These are phyloP conservation scores for Scomber japonicus DNA, from an alignment of 2,113 vertebrate genomes.

Conservation along the genomic window DNA sequence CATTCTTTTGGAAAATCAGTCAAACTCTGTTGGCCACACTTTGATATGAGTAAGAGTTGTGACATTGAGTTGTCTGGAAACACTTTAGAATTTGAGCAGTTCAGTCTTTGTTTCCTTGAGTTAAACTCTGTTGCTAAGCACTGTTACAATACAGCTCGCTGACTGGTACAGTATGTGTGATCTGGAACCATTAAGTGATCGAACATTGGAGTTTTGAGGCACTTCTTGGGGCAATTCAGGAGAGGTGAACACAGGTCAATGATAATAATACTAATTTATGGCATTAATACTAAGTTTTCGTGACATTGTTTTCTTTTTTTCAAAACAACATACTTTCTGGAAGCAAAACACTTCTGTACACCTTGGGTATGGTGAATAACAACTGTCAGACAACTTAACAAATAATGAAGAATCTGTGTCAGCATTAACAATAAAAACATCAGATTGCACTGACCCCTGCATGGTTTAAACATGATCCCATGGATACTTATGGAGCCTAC, in stretches of 20 bases:
- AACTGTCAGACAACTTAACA: no score
- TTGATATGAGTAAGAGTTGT: slow-evolving; percentile 17
- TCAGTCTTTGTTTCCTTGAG: slow-evolving; percentile 23
- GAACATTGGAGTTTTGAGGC: background rate
- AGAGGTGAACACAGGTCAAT: background rate
- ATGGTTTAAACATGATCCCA: no score
- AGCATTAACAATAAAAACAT: no score
- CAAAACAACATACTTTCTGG: background rate
- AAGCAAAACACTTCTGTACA: no score
- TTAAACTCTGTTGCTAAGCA: slow-evolving; percentile 8
- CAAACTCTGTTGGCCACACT: slow-evolving; percentile 22
- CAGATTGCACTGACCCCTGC: no score
- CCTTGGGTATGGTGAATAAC: no score
- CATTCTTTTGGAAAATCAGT: slow-evolving; percentile 8
- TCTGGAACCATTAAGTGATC: background rate
- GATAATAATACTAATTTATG: background rate
- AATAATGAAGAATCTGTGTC: no score
- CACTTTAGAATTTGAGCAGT: slow-evolving; percentile 17
- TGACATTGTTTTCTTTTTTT: background rate
- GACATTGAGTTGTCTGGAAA: slow-evolving; percentile 43
- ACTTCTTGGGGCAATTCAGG: background rate
- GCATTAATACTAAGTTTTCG: background rate
- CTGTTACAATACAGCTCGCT: background rate
- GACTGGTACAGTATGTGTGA: background rate
- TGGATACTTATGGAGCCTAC: no score